Conservation (phyloP, 2,113 vertebrate genomes). For the Gallinago undulata region DNA sequence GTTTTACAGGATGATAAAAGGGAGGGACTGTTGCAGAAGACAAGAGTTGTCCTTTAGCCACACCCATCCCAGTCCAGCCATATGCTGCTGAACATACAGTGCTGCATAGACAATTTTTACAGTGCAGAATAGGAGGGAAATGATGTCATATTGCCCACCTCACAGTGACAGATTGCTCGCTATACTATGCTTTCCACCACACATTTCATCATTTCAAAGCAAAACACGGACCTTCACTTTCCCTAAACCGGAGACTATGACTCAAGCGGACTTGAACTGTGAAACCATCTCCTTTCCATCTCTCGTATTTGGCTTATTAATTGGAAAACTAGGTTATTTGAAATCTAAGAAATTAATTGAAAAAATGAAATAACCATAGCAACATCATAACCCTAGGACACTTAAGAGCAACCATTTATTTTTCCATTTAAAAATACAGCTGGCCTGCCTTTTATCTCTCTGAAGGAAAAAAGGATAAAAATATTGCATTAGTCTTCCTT, state of each 20-base stretch:
- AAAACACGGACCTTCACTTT: not conserved
- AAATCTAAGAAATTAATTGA: not conserved
- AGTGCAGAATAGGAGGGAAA: not conserved
- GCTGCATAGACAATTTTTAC: not conserved
- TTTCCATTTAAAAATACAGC: not conserved
- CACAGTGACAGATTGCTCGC: not conserved
- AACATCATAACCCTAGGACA: not conserved
- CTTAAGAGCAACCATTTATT: not conserved
- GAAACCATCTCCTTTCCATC: not conserved
- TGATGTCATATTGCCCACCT: not conserved
- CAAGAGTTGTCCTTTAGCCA: not conserved
- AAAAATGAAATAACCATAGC: not conserved
- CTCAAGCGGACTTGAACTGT: not conserved
- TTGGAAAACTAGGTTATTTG: constrained; percentile 12
- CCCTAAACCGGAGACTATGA: not conserved
- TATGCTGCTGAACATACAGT: not conserved
- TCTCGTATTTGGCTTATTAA: constrained; percentile 10
- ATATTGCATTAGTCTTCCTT: not conserved
- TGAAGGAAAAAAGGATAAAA: not conserved
- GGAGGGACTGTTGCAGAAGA: not conserved
- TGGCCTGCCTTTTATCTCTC: not conserved
- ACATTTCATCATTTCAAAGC: not conserved
- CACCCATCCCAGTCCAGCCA: not conserved
- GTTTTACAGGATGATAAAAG: not conserved
- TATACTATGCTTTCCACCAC: not conserved